Evolutionary conservation across 2,888 invertebrate genomes (phyloP).

Genomic region (Sinopyrophorus schimmeli): DNA sequence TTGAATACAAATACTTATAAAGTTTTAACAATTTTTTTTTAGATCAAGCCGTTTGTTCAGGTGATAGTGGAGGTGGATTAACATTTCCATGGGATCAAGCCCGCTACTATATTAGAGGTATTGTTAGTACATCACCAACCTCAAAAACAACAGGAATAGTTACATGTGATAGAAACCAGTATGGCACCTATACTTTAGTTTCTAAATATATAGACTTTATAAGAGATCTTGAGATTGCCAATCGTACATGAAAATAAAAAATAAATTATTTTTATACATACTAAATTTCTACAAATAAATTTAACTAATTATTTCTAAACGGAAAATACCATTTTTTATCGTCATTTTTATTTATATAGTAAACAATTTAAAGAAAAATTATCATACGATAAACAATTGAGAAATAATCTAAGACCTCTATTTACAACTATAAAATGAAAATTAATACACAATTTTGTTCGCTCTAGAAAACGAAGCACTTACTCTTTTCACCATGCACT

Average conservation of each 20-base stretch:
- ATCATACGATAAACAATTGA: conserved; percentile 18
- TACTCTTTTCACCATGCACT: conserved; percentile 21
- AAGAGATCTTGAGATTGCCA: conserved; percentile 13
- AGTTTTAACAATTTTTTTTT: conserved; percentile 7
- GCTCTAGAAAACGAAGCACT: conserved; percentile 23
- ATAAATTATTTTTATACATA: conserved; percentile 5
- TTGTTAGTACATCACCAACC: conserved; percentile 54
- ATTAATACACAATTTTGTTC: conserved; percentile 16
- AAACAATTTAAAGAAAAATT: conserved; percentile 22
- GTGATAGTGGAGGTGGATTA: conserved; percentile 56
- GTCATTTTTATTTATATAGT: conserved; percentile 14
- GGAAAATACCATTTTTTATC: background rate
- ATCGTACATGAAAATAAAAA: conserved; percentile 29
- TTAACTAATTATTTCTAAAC: background rate
- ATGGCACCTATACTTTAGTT: conserved; percentile 51
- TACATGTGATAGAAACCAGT: conserved; percentile 46
- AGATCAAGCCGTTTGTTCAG: conserved; percentile 54
- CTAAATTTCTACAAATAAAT: conserved; percentile 6
- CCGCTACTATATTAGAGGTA: conserved; percentile 54
- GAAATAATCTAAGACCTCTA: conserved; percentile 22
- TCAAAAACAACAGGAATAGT: conserved; percentile 11
- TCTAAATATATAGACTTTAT: conserved; percentile 41
- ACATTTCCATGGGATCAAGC: conserved; percentile 44
- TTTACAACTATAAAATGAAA: conserved; percentile 19
- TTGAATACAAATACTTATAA: background rate